phyloP scores from a whole-genome alignment of 1,140 invertebrate species.

The Plodia interpunctella region DNA sequence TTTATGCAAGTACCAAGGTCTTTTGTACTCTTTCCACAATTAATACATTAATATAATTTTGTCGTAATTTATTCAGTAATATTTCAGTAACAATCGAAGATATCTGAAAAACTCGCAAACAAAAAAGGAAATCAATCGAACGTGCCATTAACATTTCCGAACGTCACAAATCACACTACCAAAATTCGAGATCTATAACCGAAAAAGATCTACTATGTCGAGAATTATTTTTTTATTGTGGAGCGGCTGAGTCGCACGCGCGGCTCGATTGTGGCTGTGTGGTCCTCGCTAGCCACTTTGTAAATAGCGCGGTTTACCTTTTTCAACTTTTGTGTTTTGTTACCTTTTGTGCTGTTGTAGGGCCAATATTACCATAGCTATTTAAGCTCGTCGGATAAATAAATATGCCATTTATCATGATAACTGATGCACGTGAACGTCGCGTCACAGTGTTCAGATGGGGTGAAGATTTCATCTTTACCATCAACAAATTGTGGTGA shows the following conservation, averaged over 20 bases:
- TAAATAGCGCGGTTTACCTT: slow-evolving; percentile 77
- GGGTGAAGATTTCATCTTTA: slow-evolving; percentile 67
- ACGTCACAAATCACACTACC: slow-evolving; percentile 76
- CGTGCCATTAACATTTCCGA: slow-evolving; percentile 71
- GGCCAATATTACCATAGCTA: slow-evolving; percentile 77
- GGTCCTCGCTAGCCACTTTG: slow-evolving; percentile 76
- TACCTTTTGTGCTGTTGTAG: slow-evolving; percentile 77
- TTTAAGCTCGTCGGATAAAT: slow-evolving; percentile 76
- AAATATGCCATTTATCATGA: slow-evolving; percentile 77
- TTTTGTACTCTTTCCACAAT: neutral
- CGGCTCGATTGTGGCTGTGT: slow-evolving; percentile 75
- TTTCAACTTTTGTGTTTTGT: slow-evolving; percentile 78
- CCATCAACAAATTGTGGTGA: slow-evolving; percentile 56
- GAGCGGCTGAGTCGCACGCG: slow-evolving; percentile 70
- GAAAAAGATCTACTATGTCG: slow-evolving; percentile 73
- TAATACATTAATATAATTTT: neutral
- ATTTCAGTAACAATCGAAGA: slow-evolving; percentile 23
- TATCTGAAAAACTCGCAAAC: slow-evolving; percentile 26
- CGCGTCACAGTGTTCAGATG: slow-evolving; percentile 53
- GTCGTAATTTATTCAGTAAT: neutral
- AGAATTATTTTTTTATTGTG: slow-evolving; percentile 68
- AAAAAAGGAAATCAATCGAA: slow-evolving; percentile 48
- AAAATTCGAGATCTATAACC: slow-evolving; percentile 74
- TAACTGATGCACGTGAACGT: slow-evolving; percentile 69
- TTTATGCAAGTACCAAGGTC: slow-evolving; percentile 27